A percentile compares a stretch with the other conserved stretches of the same genome.
Evolutionary conservation across 2,888 invertebrate species (phyloP).

Genomic region (Phortica magna): DNA sequence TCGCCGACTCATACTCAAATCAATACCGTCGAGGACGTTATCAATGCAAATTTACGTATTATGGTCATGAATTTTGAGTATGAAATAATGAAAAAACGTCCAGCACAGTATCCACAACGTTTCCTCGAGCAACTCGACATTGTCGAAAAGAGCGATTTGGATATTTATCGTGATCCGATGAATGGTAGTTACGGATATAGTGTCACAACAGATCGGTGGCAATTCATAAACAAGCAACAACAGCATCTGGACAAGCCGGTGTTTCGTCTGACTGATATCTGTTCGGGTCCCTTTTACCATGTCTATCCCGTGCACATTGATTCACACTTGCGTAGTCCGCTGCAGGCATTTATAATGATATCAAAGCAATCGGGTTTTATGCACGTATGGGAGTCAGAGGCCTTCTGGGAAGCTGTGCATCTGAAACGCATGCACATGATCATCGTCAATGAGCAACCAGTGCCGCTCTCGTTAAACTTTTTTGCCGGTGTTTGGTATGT

Average conservation of each 20-base stretch:
- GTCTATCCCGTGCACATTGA: slow-evolving; percentile 65
- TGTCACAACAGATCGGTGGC: slow-evolving; percentile 69
- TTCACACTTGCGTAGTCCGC: slow-evolving; percentile 60
- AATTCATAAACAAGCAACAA: slow-evolving; percentile 65
- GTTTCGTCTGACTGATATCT: slow-evolving; percentile 65
- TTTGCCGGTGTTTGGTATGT: slow-evolving; percentile 54
- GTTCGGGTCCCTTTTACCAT: slow-evolving; percentile 67
- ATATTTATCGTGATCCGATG: slow-evolving; percentile 57
- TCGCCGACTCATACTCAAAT: slow-evolving; percentile 57
- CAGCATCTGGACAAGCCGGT: slow-evolving; percentile 56
- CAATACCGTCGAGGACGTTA: slow-evolving; percentile 62
- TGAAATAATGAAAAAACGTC: slow-evolving; percentile 39
- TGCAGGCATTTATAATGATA: slow-evolving; percentile 61
- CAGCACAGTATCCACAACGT: slow-evolving; percentile 45
- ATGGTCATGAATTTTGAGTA: slow-evolving; percentile 57
- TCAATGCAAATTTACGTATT: slow-evolving; percentile 59
- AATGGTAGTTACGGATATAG: slow-evolving; percentile 66
- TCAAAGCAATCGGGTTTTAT: slow-evolving; percentile 60
- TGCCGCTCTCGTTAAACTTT: slow-evolving; percentile 59
- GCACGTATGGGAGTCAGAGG: slow-evolving; percentile 56
- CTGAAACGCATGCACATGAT: slow-evolving; percentile 53
- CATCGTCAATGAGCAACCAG: slow-evolving; percentile 45
- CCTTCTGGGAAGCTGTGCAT: slow-evolving; percentile 65
- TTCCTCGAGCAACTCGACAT: slow-evolving; percentile 56
- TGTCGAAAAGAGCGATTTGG: slow-evolving; percentile 46